phyloP scores from a whole-genome alignment of 2,888 invertebrate genomes.

The Drosophila paranaensis region DNA sequence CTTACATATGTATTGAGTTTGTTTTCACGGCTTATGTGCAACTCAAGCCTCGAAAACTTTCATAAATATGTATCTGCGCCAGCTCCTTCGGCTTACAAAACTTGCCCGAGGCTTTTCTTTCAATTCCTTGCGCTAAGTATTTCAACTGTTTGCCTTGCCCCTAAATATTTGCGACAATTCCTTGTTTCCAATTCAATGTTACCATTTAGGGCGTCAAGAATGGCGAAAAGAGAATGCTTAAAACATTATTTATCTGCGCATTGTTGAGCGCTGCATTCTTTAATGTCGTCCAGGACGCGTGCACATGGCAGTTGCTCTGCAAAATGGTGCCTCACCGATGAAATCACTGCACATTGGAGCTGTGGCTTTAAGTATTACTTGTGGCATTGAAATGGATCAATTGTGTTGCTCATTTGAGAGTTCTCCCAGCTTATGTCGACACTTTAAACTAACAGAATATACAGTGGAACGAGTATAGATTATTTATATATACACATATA shows the following conservation, averaged over 20 bases:
- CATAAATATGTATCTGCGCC: constrained; percentile 40
- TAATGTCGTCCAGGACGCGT: constrained; percentile 23
- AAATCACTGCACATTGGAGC: neutral
- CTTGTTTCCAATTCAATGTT: constrained; percentile 46
- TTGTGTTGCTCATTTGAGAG: neutral
- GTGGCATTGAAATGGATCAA: neutral
- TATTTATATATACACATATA: too few relatives aligned
- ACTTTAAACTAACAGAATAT: neutral
- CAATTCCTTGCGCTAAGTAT: constrained; percentile 52
- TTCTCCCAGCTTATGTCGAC: neutral
- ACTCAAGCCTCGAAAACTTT: constrained; percentile 65
- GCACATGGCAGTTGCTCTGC: neutral
- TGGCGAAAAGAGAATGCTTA: constrained; percentile 8
- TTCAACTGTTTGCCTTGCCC: constrained; percentile 54
- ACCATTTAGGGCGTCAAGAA: constrained; percentile 33
- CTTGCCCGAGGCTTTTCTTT: constrained; percentile 39
- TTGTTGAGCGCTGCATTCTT: constrained; percentile 23
- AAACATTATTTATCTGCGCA: constrained; percentile 55
- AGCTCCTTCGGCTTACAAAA: constrained; percentile 36
- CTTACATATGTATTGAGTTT: constrained; percentile 55
- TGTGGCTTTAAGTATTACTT: neutral
- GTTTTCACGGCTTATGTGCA: constrained; percentile 74
- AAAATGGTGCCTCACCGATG: neutral
- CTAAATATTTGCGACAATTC: constrained; percentile 41
- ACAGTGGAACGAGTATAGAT: neutral